Evolutionary conservation across 2,113 vertebrate genomes (phyloP).

Genomic region (Phalacrocorax aristotelis): DNA sequence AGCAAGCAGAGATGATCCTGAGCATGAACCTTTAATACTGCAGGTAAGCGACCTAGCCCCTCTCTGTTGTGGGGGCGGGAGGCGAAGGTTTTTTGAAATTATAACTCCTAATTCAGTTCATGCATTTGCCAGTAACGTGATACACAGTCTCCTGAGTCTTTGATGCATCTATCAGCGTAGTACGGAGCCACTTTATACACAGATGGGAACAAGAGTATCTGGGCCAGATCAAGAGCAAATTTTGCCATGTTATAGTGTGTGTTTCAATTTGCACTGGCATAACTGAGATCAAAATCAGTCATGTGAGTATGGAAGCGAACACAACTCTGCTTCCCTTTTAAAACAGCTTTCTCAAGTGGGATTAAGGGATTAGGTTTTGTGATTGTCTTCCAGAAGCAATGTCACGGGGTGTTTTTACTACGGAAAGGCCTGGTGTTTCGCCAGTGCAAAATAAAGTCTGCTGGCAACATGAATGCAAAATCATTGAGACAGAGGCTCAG

Average conservation of each 20-base stretch:
- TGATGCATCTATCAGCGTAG: background rate
- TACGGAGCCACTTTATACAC: background rate
- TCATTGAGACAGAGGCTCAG: constrained; percentile 8
- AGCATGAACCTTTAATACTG: background rate
- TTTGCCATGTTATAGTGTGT: background rate
- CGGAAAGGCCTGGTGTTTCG: background rate
- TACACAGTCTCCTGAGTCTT: background rate
- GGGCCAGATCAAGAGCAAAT: constrained; percentile 3
- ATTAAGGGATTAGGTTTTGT: constrained; percentile 67
- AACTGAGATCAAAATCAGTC: constrained; percentile 40
- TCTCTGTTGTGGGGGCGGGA: background rate
- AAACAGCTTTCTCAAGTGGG: constrained; percentile 64
- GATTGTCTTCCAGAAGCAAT: constrained; percentile 67
- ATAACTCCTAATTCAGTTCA: background rate
- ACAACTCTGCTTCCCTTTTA: constrained; percentile 55
- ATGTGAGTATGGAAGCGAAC: constrained; percentile 48
- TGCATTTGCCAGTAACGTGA: background rate
- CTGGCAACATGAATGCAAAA: constrained; percentile 23
- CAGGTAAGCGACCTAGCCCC: background rate
- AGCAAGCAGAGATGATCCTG: background rate
- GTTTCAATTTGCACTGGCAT: constrained; percentile 43
- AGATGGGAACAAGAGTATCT: background rate
- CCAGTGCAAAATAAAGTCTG: constrained; percentile 43
- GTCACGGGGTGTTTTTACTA: constrained; percentile 42
- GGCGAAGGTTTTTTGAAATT: background rate